These are phyloP conservation scores for Dicrostonyx torquatus DNA, from an alignment of 2,797 vertebrate genomes.

Conservation along the genomic window DNA sequence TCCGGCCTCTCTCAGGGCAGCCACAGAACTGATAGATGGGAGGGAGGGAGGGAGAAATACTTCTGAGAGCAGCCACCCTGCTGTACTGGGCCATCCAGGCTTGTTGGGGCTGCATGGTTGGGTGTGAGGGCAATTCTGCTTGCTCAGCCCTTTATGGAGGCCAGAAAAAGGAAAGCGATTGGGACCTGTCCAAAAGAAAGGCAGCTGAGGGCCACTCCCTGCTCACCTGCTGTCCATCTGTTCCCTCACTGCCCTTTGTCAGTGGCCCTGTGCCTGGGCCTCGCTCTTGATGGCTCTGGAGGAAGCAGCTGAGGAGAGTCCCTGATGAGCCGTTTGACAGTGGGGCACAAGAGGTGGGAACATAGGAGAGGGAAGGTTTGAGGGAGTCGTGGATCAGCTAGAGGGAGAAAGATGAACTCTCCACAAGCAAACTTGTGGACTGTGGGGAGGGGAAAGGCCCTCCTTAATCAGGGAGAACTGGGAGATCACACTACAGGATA, in stretches of 20 bases:
- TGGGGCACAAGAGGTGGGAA: not conserved
- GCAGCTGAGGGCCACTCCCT: not conserved
- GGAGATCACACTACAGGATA: rapidly evolving
- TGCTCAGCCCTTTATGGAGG: not conserved
- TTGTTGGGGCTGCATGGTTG: not conserved
- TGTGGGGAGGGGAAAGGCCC: too few species aligned
- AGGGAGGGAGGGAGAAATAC: too few species aligned
- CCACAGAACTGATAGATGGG: not conserved
- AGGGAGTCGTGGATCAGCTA: not conserved
- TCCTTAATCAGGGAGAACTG: not conserved
- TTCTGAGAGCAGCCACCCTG: too few species aligned
- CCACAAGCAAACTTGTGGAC: not conserved
- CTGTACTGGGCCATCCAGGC: not conserved
- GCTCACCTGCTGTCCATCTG: not conserved
- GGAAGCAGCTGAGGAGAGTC: not conserved
- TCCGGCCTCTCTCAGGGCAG: not conserved
- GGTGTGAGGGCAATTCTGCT: not conserved
- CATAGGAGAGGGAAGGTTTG: not conserved
- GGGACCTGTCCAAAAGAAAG: not conserved
- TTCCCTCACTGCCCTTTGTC: not conserved
- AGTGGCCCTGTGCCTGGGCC: not conserved
- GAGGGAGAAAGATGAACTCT: not conserved
- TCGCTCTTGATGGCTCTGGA: not conserved
- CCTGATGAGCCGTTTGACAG: not conserved
- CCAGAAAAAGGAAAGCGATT: too few species aligned